Evolutionary conservation across 2,888 invertebrate species (phyloP), one percentile per base, ranked within the genome.

Genomic region (Parnassius smintheus): DNA sequence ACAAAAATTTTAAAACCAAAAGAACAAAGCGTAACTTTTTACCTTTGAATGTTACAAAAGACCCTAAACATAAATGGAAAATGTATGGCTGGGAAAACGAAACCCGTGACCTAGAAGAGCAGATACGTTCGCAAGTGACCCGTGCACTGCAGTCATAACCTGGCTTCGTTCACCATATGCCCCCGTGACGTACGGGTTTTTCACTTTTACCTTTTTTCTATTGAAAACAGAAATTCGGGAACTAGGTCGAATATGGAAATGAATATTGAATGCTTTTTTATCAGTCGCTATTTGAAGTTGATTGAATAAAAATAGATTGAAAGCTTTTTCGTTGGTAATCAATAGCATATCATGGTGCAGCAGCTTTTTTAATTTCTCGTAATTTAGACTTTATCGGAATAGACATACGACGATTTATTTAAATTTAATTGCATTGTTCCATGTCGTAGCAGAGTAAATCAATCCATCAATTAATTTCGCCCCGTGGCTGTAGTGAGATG

Each of bases 211-310:
- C n/a, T 55, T 54, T 60, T 60, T 53, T 22, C 22, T 2, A 48
- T 10, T 35, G 25, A 42, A 56, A 56, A 51, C 3, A 42, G n/a
- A 56, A 58, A 54, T 49, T 49, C 54, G 35, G 22, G 13, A 67
- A 54, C 56, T 67, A 46, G 67, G 64, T 59, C 62, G 48, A 41
- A 56, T 51, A 61, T 52, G 49, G 62, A 67, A 65, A 64, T 63
- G 65, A 65, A 67, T 67, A 62, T 61, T 65, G 67, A 63, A 53
- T 59, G 44, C 12, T 62, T 59, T 58, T 63, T 56, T 56, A 59
- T 46, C 50, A 51, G 46, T 51, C 45, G 13, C 46, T 59, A 52
- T 59, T 64, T 64, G 56, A 52, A 18, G 59, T 56, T 59, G 63
- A 63, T 63, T 52, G 56, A 64, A 59, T 64, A 50, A 64, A 56